Evolutionary conservation across 2,113 vertebrate genomes (phyloP).

Genomic region (Neotragus pygmaeus): DNA sequence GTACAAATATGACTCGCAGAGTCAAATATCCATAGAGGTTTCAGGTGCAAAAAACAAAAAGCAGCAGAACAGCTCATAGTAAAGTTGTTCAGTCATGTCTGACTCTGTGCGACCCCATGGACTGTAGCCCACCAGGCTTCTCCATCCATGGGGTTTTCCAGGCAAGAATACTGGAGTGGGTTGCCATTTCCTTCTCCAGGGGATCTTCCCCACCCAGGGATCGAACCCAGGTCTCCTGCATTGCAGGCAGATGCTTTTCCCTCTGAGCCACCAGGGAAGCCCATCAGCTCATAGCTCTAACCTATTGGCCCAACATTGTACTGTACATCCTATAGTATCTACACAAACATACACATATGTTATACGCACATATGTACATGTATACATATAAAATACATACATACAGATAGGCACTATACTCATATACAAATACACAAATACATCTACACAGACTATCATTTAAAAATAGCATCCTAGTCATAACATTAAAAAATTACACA

Average conservation of each 20-base stretch:
- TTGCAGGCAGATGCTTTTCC: background rate
- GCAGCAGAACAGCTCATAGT: background rate
- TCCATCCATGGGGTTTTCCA: background rate
- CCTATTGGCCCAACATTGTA: background rate
- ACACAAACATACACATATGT: background rate
- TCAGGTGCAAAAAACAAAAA: background rate
- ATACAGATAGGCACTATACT: background rate
- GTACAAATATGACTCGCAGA: background rate
- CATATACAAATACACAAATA: background rate
- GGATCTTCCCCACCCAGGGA: background rate
- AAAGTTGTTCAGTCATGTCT: background rate
- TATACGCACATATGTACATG: background rate
- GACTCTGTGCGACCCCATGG: background rate
- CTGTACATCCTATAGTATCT: background rate
- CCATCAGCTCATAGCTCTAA: background rate
- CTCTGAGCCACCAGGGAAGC: background rate
- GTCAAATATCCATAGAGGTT: background rate
- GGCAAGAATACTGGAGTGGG: background rate
- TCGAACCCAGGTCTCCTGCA: fast-evolving
- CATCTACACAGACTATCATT: background rate
- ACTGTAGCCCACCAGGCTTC: background rate
- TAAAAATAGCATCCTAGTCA: background rate
- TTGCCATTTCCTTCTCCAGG: background rate
- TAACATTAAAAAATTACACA: background rate
- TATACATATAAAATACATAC: background rate